These are phyloP conservation scores for Chelonia mydas DNA, from an alignment of 2,797 vertebrate species.

Conservation along the genomic window DNA sequence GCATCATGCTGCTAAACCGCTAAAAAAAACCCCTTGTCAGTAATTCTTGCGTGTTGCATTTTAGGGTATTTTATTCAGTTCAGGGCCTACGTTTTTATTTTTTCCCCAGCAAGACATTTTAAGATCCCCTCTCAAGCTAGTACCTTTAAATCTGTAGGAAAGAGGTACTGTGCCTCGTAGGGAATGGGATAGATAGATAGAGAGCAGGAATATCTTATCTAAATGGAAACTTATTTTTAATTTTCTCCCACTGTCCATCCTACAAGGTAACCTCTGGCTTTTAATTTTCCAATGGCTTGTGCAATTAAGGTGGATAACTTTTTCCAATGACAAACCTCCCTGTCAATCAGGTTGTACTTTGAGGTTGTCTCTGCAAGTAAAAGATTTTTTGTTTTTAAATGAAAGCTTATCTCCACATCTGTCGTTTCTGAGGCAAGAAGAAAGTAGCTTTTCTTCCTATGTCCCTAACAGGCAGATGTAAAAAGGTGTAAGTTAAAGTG, in stretches of 20 bases:
- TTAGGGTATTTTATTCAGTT: neutral
- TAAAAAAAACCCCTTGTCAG: too few relatives aligned
- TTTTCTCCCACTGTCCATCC: neutral
- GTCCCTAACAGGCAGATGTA: neutral
- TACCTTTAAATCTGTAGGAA: neutral
- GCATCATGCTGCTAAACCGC: neutral
- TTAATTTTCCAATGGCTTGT: neutral
- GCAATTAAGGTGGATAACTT: neutral
- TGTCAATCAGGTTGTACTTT: neutral
- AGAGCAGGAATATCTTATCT: neutral
- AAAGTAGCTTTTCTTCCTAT: neutral
- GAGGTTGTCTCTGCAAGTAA: neutral
- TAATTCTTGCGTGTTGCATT: neutral
- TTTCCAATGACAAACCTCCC: neutral
- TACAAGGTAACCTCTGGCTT: neutral
- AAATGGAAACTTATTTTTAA: neutral
- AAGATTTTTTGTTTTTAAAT: neutral
- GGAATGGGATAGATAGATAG: too few relatives aligned
- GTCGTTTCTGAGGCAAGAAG: neutral
- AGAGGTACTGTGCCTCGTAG: neutral
- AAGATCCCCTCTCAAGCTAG: neutral
- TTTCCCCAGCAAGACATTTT: neutral
- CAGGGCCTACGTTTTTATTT: neutral
- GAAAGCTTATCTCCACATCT: neutral
- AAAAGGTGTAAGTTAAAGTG: neutral